These are phyloP conservation scores for Amia ocellicauda DNA, from an alignment of 2,113 vertebrate genomes.

Conservation along the genomic window DNA sequence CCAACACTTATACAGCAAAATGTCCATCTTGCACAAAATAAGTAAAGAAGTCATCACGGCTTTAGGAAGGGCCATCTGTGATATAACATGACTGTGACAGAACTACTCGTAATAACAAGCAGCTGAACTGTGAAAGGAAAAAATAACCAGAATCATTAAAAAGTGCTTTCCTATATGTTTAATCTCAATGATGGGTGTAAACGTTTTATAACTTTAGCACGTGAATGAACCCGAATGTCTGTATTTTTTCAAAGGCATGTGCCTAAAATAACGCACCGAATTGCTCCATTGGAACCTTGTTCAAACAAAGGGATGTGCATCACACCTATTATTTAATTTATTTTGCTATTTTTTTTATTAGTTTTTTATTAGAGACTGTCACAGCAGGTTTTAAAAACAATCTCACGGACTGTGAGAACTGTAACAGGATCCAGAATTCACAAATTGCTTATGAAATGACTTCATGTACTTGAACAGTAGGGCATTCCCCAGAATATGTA, in stretches of 20 bases:
- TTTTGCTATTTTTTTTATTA: not conserved
- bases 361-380: not conserved
- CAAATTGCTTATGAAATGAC: not conserved
- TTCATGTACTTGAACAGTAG: not conserved
- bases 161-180: not conserved
- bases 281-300: not conserved
- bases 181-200: not conserved
- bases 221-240: not conserved
- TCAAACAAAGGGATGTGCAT: not conserved
- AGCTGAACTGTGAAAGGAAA: not conserved
- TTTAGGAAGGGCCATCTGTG: not conserved
- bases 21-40: not conserved
- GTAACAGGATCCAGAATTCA: not conserved
- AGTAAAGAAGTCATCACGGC: not conserved
- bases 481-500: not conserved
- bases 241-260: not conserved
- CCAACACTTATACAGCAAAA: not conserved
- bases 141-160: not conserved
- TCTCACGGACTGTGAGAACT: not conserved
- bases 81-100: not conserved
- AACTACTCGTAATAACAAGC: not conserved
- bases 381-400: not conserved
- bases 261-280: not conserved
- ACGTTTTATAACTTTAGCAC: not conserved
- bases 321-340: not conserved